Conservation (phyloP, 2,113 vertebrate species). For the Hemiscyllium ocellatum region DNA sequence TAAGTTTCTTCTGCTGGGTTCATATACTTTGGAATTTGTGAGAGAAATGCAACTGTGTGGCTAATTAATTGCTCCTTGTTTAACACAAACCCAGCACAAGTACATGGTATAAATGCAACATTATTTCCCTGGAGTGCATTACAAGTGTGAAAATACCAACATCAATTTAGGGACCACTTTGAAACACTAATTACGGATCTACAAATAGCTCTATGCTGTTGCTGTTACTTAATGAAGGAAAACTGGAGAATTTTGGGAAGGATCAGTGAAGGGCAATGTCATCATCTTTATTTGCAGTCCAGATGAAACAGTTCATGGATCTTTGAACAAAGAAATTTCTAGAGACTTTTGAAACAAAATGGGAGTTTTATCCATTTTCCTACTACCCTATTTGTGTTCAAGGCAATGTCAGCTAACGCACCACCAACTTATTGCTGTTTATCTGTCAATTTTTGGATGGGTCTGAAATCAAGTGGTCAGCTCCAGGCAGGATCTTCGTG, state of each 20-base stretch:
- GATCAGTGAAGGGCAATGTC: background rate
- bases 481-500: background rate
- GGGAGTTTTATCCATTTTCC: background rate
- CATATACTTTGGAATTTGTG: background rate
- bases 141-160: background rate
- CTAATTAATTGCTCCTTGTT: background rate
- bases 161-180: background rate
- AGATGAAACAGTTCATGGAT: background rate
- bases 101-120: too few relatives aligned
- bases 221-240: too few relatives aligned
- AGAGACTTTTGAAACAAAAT: background rate
- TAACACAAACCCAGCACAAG: too few relatives aligned
- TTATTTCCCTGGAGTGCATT: background rate
- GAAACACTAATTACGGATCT: background rate
- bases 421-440: background rate
- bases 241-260: background rate
- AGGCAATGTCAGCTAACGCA: background rate
- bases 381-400: background rate
- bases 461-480: background rate
- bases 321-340: background rate
- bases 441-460: background rate
- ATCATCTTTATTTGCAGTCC: background rate
- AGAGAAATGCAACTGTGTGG: background rate
- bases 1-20: background rate
- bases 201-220: background rate